Base-by-base conservation (phyloP, 2,797 vertebrate species). In the Melanotaenia parkinsoni region DNA sequence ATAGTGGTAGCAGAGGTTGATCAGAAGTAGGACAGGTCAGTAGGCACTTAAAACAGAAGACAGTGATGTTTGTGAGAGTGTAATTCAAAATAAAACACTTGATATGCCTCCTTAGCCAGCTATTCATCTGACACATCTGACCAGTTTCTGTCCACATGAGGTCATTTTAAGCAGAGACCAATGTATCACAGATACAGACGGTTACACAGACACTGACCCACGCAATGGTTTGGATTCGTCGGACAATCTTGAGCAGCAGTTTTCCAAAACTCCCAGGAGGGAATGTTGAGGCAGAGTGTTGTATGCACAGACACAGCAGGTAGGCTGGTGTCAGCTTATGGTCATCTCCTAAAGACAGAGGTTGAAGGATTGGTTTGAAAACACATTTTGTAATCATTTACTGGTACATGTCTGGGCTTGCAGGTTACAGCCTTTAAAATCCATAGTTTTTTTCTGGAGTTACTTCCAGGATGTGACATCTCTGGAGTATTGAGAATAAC, bases 281-380 rank as follows among this genome's bases (percentile, higher is more conserved):
- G 18, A 97, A 96, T 76, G 66, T 91, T 35, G 94, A 93, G 80
- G 98, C 98, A 0, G 97, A 96, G 88, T 98, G 97, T 83, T 98
- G 96, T 87, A 98, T 91, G 90, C 97, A 98, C 77, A 98, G 94
- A 90, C 98, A 98, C 70, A 99, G 93, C 64, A 99, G 95, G 89
- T 98, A 98, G 80, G 97, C 96, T 0, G 97, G 97, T 0, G 96
- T 95, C 89, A 99, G 93, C 89, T 97, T 97, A 87, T 98, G 96
- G 88, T 97, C 97, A 0, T 97, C 96, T 0, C 97, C 92, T 93
- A 50, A 58, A 9, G 72, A 18, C 47, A 13, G 35, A 10, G n/a
- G 47, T 68, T 22, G 9, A 62, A 58, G 35, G 3, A 54, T 63
- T 24, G 18, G 5, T 54, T 58, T 22, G 4, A 28, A 66, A 57